phyloP scores from a whole-genome alignment of 2,113 vertebrate genomes.

The Poecilia latipinna region DNA sequence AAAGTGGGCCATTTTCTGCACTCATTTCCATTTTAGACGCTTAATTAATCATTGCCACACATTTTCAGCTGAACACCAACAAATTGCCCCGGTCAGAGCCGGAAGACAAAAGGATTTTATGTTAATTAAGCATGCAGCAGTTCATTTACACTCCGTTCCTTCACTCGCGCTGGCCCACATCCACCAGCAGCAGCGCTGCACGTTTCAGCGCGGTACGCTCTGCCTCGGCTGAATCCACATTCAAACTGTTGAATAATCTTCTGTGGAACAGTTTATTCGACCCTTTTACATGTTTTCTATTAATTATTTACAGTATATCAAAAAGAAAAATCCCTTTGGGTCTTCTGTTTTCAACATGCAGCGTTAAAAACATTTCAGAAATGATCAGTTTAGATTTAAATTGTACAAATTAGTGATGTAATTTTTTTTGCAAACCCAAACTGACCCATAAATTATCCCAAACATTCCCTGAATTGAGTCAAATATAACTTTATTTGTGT shows the following conservation, averaged over 20 bases:
- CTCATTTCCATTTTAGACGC: slow-evolving; percentile 50
- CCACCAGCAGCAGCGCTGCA: slow-evolving; percentile 25
- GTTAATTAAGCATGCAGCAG: slow-evolving; percentile 73
- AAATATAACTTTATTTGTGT: too few relatives aligned
- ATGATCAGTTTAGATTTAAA: too few relatives aligned
- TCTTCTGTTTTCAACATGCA: too few relatives aligned
- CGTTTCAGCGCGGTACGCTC: slow-evolving; percentile 18
- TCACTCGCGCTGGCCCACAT: slow-evolving; percentile 28
- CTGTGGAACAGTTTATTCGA: background rate
- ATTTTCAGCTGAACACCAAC: slow-evolving; percentile 66
- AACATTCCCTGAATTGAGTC: too few relatives aligned
- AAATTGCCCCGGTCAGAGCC: slow-evolving; percentile 73
- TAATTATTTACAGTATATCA: too few relatives aligned
- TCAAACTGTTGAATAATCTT: slow-evolving; percentile 10
- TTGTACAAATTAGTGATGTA: too few relatives aligned
- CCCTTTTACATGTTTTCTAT: background rate
- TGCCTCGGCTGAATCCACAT: slow-evolving; percentile 36
- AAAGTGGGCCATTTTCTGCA: slow-evolving; percentile 27
- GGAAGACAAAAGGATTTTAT: slow-evolving; percentile 73
- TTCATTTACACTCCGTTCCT: slow-evolving; percentile 62
- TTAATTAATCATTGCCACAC: slow-evolving; percentile 72
- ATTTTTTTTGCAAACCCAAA: too few relatives aligned
- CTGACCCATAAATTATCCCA: too few relatives aligned
- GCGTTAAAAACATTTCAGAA: too few relatives aligned
- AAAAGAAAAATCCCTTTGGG: too few relatives aligned